Conservation (phyloP, 2,113 vertebrate species). For the Anarhynchus alexandrinus region DNA sequence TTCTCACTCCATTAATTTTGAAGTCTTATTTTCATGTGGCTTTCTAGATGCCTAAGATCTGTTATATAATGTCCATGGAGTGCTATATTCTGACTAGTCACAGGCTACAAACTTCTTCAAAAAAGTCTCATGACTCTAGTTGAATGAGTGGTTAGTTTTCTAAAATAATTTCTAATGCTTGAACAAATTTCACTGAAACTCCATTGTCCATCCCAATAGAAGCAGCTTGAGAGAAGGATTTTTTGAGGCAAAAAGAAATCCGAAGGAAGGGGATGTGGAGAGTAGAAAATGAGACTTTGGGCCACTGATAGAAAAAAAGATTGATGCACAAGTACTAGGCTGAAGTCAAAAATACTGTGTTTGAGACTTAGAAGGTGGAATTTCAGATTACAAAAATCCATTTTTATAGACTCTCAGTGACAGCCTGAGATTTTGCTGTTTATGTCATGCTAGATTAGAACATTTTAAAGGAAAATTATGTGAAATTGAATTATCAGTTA, state of each 20-base stretch:
- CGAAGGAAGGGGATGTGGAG: rapidly evolving
- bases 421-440: background rate
- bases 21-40: background rate
- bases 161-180: background rate
- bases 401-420: background rate
- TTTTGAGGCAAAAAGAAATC: background rate
- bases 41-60: background rate
- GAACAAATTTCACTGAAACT: background rate
- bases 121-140: background rate
- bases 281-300: background rate
- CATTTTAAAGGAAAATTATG: background rate
- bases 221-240: background rate
- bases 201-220: background rate
- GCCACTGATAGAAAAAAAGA: background rate
- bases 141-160: background rate
- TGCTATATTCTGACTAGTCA: background rate
- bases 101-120: background rate
- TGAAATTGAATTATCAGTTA: background rate
- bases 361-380: background rate
- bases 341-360: background rate
- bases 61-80: background rate
- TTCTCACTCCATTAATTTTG: background rate
- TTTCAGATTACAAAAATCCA: background rate
- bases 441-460: background rate
- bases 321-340: background rate